A percentile compares a stretch with the other conserved stretches of the same genome.
These are phyloP conservation scores for Dioctria linearis DNA, from an alignment of 2,888 invertebrate genomes.

Conservation along the genomic window DNA sequence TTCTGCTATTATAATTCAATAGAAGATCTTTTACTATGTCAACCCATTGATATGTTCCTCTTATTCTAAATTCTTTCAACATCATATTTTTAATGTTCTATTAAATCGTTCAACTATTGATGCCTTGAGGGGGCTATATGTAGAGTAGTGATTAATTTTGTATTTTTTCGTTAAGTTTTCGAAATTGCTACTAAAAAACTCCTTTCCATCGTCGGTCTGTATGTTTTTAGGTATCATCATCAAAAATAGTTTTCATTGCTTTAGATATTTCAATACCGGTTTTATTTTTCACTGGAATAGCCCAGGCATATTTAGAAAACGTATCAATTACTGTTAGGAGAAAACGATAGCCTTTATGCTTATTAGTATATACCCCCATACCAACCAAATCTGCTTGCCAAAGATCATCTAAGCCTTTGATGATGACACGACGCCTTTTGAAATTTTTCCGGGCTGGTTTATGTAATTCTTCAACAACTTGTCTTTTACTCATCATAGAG, in stretches of 20 bases:
- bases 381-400: slow-evolving; percentile 70
- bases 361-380: slow-evolving; percentile 63
- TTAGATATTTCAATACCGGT: slow-evolving; percentile 57
- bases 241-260: slow-evolving; percentile 20
- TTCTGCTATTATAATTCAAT: no score
- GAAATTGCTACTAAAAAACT: slow-evolving; percentile 63
- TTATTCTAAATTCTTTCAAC: no score
- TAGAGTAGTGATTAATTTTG: slow-evolving; percentile 56
- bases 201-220: slow-evolving; percentile 64
- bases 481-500: slow-evolving; percentile 54
- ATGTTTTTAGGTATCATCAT: slow-evolving; percentile 59
- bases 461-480: slow-evolving; percentile 65
- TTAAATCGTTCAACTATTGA: no score
- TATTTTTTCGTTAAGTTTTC: slow-evolving; percentile 61
- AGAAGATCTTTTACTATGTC: no score
- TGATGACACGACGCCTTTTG: slow-evolving; percentile 63
- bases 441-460: slow-evolving; percentile 66
- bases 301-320: slow-evolving; percentile 69
- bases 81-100: no score
- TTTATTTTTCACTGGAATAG: slow-evolving; percentile 65
- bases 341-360: slow-evolving; percentile 65
- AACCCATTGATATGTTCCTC: no score
- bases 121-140: slow-evolving; percentile 61
- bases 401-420: slow-evolving; percentile 67
- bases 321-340: slow-evolving; percentile 67